Evolutionary conservation across 2,797 vertebrate species (phyloP).

Genomic region (Anguilla obscura): DNA sequence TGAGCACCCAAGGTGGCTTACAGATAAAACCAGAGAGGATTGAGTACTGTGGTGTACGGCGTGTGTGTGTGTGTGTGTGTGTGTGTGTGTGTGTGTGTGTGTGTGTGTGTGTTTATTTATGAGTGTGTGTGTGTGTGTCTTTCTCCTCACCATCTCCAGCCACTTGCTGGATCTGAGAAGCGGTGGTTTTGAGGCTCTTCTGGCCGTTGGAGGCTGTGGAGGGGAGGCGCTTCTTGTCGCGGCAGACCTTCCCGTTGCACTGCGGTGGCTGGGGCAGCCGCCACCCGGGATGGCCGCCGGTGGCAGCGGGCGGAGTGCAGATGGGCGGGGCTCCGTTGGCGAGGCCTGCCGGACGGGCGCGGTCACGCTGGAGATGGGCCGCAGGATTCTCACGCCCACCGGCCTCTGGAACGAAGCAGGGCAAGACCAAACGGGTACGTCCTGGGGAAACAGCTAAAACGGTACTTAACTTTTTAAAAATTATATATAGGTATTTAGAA

Average conservation of each 20-base stretch:
- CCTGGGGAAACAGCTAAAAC: neutral
- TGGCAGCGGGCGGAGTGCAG: slow-evolving; percentile 51
- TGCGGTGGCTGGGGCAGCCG: slow-evolving; percentile 27
- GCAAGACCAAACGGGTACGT: neutral
- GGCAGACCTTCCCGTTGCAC: slow-evolving; percentile 38
- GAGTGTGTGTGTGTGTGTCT: neutral
- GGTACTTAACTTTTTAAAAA: no score
- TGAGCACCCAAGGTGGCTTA: slow-evolving; percentile 41
- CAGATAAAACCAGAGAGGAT: slow-evolving; percentile 46
- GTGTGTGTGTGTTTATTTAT: neutral
- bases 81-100: no score
- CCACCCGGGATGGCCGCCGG: slow-evolving; percentile 46
- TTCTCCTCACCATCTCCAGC: slow-evolving; percentile 72
- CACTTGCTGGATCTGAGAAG: slow-evolving; percentile 68
- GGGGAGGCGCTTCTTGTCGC: slow-evolving; percentile 52
- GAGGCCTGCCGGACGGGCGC: neutral
- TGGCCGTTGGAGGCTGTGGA: slow-evolving; percentile 61
- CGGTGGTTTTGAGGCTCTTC: slow-evolving; percentile 60
- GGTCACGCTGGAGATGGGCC: slow-evolving; percentile 12
- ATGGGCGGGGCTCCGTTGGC: slow-evolving; percentile 44
- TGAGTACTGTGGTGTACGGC: slow-evolving; percentile 22
- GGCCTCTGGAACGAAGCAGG: slow-evolving; percentile 40
- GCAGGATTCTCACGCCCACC: slow-evolving; percentile 36
- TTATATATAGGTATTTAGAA: neutral
- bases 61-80: neutral